A percentile compares a stretch with the other conserved stretches of the same genome.
Conservation (phyloP, 2,888 invertebrate species). For the Polydrusus cervinus region DNA sequence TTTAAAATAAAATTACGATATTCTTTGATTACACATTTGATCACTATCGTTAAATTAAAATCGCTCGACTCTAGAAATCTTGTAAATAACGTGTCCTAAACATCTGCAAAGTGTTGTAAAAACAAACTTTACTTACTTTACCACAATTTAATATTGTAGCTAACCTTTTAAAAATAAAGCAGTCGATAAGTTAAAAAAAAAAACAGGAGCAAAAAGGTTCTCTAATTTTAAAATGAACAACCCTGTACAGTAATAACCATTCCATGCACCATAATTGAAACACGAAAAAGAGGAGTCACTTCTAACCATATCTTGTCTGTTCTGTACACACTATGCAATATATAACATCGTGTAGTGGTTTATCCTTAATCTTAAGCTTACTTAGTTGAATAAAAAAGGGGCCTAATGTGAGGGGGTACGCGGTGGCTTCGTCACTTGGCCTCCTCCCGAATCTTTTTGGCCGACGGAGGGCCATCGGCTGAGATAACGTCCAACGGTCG, state of each 20-base stretch:
- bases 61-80: too few relatives aligned
- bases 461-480: conserved; percentile 72
- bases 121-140: too few relatives aligned
- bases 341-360: conserved; percentile 47
- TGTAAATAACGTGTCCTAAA: too few relatives aligned
- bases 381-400: conserved; percentile 52
- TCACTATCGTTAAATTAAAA: too few relatives aligned
- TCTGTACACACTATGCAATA: conserved; percentile 49
- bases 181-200: neutral
- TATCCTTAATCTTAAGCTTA: conserved; percentile 46
- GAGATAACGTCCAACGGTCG: conserved; percentile 65
- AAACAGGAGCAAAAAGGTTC: neutral
- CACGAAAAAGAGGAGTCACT: conserved; percentile 36
- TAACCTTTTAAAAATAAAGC: too few relatives aligned
- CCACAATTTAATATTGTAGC: too few relatives aligned
- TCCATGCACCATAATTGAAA: conserved; percentile 5
- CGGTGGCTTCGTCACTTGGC: conserved; percentile 72
- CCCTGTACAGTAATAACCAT: neutral
- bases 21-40: too few relatives aligned
- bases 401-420: conserved; percentile 30
- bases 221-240: neutral
- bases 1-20: too few relatives aligned
- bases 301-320: conserved; percentile 42
- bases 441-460: conserved; percentile 73
- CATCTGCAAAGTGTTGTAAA: too few relatives aligned